phyloP scores from a whole-genome alignment of 2,113 vertebrate genomes.

The Pachypanchax playfairii region DNA sequence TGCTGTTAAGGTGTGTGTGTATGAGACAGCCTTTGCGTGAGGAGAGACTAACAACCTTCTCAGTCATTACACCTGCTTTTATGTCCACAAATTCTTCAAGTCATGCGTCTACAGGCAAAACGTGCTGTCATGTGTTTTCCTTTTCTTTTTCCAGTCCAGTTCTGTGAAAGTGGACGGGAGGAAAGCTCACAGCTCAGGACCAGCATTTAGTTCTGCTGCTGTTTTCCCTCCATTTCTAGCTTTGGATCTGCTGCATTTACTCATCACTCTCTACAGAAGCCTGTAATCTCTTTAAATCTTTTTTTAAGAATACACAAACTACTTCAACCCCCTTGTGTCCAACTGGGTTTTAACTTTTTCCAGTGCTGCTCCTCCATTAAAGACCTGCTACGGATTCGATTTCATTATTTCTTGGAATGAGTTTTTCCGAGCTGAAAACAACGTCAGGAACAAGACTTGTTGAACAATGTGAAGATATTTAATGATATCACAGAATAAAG shows the following conservation, averaged over 20 bases:
- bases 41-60: constrained; percentile 61
- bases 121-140: constrained; percentile 3
- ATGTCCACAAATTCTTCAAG: constrained; percentile 66
- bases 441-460: no score
- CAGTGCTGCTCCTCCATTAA: not conserved
- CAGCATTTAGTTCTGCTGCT: constrained; percentile 6
- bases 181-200: constrained; percentile 17
- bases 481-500: no score
- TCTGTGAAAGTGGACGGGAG: constrained; percentile 41
- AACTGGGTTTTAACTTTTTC: not conserved
- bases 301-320: constrained; percentile 31
- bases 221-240: not conserved
- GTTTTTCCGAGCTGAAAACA: no score
- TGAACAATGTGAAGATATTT: no score
- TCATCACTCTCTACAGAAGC: constrained; percentile 13
- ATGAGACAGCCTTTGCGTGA: constrained; percentile 71
- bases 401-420: no score
- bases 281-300: constrained; percentile 40
- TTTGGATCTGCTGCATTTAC: constrained; percentile 18
- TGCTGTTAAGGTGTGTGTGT: constrained; percentile 65
- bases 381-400: not conserved
- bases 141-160: not conserved
- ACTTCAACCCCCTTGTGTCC: constrained; percentile 10
- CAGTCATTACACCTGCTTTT: constrained; percentile 76
- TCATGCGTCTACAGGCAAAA: constrained; percentile 65